These are phyloP conservation scores for Microcebus tavaratra DNA, from an alignment of 2,113 vertebrate genomes.

Conservation along the genomic window DNA sequence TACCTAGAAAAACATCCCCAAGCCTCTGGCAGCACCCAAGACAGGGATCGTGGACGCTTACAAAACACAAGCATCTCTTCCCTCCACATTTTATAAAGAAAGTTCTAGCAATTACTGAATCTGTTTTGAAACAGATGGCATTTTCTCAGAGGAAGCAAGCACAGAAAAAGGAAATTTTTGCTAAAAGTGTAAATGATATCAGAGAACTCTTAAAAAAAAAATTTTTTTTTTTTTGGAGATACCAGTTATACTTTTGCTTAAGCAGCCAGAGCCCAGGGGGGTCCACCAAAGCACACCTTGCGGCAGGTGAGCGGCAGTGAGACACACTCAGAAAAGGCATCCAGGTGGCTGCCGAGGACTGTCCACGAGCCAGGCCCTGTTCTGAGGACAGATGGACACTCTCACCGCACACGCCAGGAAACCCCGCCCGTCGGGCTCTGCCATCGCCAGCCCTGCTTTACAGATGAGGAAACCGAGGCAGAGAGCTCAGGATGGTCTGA, in stretches of 20 bases:
- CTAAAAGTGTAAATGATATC: background rate
- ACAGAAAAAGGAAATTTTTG: background rate
- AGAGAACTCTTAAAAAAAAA: background rate
- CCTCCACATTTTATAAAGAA: background rate
- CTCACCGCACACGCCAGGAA: accelerated
- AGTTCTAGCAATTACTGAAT: background rate
- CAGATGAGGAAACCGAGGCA: background rate
- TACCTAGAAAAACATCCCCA: background rate
- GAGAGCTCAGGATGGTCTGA: accelerated
- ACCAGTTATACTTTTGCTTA: background rate
- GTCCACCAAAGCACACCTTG: accelerated
- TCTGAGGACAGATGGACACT: too few species aligned
- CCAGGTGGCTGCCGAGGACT: accelerated
- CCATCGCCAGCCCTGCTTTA: background rate
- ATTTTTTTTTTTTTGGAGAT: background rate
- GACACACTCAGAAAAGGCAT: background rate
- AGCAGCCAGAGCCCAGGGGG: background rate
- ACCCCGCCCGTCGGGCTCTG: background rate
- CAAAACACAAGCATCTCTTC: background rate
- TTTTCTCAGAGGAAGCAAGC: background rate
- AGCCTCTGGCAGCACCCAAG: background rate
- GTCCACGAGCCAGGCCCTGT: accelerated
- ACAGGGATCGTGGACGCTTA: background rate
- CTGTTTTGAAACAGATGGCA: background rate
- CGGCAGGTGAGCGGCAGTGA: background rate